A percentile compares a stretch with the other conserved stretches of the same genome.
Evolutionary conservation across 1,140 invertebrate genomes (phyloP).

Genomic region (Helicoverpa armigera): DNA sequence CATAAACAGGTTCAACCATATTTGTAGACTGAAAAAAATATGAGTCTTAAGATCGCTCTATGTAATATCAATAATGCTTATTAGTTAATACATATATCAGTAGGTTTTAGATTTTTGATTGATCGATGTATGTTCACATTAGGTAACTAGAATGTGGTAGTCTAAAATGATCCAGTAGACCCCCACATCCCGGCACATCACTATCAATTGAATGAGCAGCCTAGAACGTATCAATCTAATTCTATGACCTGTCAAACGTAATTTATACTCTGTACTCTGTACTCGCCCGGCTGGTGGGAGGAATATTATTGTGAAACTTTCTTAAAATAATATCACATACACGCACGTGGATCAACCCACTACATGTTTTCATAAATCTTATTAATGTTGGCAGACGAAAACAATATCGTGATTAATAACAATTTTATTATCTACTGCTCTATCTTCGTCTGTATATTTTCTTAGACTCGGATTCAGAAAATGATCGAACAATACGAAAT

Average conservation of each 20-base stretch:
- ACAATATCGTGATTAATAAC: constrained; percentile 31
- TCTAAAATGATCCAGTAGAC: constrained; percentile 75
- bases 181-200: constrained; percentile 82
- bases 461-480: constrained; percentile 7
- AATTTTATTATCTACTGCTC: constrained; percentile 11
- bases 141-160: constrained; percentile 46
- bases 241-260: constrained; percentile 80
- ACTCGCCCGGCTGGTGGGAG: constrained; percentile 21
- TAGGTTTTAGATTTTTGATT: background rate
- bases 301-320: constrained; percentile 43
- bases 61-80: background rate
- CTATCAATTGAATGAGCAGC: constrained; percentile 78
- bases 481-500: constrained; percentile 4
- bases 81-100: background rate
- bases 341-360: constrained; percentile 18
- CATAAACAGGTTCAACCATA: too few relatives aligned
- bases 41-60: background rate
- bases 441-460: constrained; percentile 18
- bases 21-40: background rate
- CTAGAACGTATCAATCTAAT: constrained; percentile 81
- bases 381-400: constrained; percentile 39
- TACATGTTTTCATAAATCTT: constrained; percentile 31
- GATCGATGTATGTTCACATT: constrained; percentile 9
- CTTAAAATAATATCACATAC: constrained; percentile 47
- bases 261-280: constrained; percentile 77